A percentile compares a stretch with the other conserved stretches of the same genome.
Conservation (phyloP, 2,888 invertebrate genomes). For the Hirtodrosophila trivittata region DNA sequence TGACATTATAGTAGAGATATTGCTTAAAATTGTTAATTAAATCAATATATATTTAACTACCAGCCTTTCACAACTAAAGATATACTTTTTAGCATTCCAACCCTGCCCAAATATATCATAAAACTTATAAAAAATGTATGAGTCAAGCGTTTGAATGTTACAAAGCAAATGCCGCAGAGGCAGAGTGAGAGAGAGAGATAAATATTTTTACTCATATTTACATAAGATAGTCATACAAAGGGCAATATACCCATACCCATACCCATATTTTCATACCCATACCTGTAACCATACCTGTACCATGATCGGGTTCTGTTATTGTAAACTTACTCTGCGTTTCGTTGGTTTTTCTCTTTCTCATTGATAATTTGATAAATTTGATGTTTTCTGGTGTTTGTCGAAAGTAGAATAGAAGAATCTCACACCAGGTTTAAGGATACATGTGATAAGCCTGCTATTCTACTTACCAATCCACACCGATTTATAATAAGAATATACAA, state of each 20-base stretch:
- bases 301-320: background rate
- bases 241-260: background rate
- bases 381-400: conserved; percentile 67
- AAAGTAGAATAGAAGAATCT: conserved; percentile 80
- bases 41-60: too few species aligned
- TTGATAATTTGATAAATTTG: conserved; percentile 3
- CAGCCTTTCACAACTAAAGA: too few species aligned
- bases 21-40: background rate
- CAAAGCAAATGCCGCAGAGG: conserved; percentile 15
- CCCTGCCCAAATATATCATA: conserved; percentile 26
- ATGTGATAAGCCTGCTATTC: conserved; percentile 79
- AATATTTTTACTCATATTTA: conserved; percentile 41
- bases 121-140: conserved; percentile 25
- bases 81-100: conserved; percentile 9
- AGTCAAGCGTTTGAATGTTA: conserved; percentile 40
- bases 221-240: conserved; percentile 36
- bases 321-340: conserved; percentile 32
- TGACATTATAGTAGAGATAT: background rate
- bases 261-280: background rate
- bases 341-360: background rate
- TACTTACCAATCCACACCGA: conserved; percentile 72
- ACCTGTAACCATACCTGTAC: background rate
- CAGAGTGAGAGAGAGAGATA: conserved; percentile 30
- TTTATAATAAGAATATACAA: background rate
- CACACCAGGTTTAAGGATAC: conserved; percentile 59